Percentiles rank a stretch among this genome's conserved stretches.
These are phyloP conservation scores for Pinna nobilis DNA, from an alignment of 1,140 invertebrate species.

Conservation along the genomic window DNA sequence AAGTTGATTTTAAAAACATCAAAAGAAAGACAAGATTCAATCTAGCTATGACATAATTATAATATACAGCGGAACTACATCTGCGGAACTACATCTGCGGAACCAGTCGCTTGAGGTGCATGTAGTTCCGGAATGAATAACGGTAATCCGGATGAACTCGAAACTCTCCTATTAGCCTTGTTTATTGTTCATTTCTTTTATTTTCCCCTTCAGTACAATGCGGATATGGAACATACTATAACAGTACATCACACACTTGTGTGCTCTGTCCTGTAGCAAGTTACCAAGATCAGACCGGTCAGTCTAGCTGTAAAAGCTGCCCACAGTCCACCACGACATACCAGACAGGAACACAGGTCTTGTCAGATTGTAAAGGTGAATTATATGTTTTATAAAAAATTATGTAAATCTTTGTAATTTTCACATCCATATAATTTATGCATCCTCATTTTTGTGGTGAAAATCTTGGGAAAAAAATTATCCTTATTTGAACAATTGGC, in stretches of 20 bases:
- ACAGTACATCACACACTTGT: neutral
- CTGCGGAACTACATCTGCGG: neutral
- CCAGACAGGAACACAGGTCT: slow-evolving; percentile 30
- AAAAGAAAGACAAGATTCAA: no score
- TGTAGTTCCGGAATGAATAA: no score
- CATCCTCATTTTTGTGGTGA: neutral
- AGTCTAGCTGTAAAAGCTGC: slow-evolving; percentile 25
- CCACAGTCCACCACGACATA: slow-evolving; percentile 43
- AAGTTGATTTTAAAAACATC: no score
- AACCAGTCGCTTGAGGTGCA: no score
- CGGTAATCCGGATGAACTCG: no score
- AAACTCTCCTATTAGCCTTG: no score
- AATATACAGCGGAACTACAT: no score
- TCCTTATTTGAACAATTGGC: no score
- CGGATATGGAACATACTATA: slow-evolving; percentile 12
- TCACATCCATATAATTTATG: neutral
- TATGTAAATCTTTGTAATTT: neutral
- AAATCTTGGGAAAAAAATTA: neutral
- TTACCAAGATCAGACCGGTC: slow-evolving; percentile 33
- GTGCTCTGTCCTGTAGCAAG: slow-evolving; percentile 10
- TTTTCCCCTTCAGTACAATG: slow-evolving; percentile 42
- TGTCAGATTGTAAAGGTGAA: slow-evolving; percentile 40
- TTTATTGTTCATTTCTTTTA: slow-evolving; percentile 50
- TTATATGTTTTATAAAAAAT: neutral
- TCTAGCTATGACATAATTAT: no score